phyloP scores from a whole-genome alignment of 2,113 vertebrate species.

The Thunnus maccoyii region DNA sequence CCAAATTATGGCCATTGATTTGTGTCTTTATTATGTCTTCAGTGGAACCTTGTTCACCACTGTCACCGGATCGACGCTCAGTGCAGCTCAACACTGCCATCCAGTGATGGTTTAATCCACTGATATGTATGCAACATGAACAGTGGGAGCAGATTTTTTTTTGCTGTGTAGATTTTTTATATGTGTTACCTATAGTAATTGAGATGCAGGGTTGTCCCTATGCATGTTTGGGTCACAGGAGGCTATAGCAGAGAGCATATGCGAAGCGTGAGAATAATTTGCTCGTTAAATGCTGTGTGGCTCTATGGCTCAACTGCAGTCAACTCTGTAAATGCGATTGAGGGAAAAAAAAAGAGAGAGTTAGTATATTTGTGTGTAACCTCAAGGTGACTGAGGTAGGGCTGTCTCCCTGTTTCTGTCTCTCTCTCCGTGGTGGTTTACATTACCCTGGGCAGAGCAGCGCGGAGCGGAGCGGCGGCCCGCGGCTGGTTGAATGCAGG shows the following conservation, averaged over 20 bases:
- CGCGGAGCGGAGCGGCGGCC: slow-evolving; percentile 57
- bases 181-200: slow-evolving; percentile 5
- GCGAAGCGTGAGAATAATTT: neutral
- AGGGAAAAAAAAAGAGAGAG: neutral
- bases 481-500: slow-evolving; percentile 69
- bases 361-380: slow-evolving; percentile 31
- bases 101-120: slow-evolving; percentile 71
- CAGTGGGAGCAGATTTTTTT: neutral
- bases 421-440: slow-evolving; percentile 48
- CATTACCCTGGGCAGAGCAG: slow-evolving; percentile 59
- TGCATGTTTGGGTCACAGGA: neutral
- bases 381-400: slow-evolving; percentile 48
- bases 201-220: neutral
- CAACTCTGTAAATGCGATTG: neutral
- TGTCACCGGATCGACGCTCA: slow-evolving; percentile 5
- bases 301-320: neutral
- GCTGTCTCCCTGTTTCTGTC: slow-evolving; percentile 13
- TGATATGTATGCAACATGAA: neutral
- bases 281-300: neutral
- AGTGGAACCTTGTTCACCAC: slow-evolving; percentile 64
- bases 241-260: neutral
- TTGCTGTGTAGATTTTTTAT: slow-evolving; percentile 4
- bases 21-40: slow-evolving; percentile 85
- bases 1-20: slow-evolving; percentile 85
- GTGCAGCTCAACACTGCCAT: slow-evolving; percentile 86